Percentiles rank a stretch among this genome's conserved stretches.
phyloP scores from a whole-genome alignment of 2,888 invertebrate species.

The Sturmia bella region DNA sequence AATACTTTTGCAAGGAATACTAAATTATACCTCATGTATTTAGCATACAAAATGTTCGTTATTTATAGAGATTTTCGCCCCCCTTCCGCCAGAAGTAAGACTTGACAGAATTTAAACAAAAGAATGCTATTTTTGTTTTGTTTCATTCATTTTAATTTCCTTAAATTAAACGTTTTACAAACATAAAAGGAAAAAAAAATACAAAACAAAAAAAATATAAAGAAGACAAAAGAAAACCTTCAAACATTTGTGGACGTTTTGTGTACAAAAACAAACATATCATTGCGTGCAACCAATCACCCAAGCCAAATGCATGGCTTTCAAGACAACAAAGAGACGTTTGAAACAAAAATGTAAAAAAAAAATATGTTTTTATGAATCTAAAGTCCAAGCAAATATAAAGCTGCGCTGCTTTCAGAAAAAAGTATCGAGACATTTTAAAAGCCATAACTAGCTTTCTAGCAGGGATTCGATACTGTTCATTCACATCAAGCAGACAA shows the following conservation, averaged over 20 bases:
- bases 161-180: conserved; percentile 52
- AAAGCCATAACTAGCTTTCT: no score
- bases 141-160: conserved; percentile 43
- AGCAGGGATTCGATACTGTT: no score
- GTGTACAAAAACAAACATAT: background rate
- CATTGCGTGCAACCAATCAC: conserved; percentile 2
- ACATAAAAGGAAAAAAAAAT: conserved; percentile 14
- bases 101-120: conserved; percentile 47
- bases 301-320: conserved; percentile 17
- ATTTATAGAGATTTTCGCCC: background rate
- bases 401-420: no score
- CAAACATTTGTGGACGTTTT: conserved; percentile 23
- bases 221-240: conserved; percentile 31
- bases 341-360: background rate
- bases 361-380: background rate
- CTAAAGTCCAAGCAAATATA: conserved; percentile 5
- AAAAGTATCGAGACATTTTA: no score
- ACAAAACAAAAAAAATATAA: conserved; percentile 15
- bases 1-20: conserved; percentile 45
- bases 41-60: conserved; percentile 46
- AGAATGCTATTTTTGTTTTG: conserved; percentile 29
- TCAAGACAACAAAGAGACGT: conserved; percentile 40
- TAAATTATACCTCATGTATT: conserved; percentile 31
- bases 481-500: no score
- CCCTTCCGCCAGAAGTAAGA: conserved; percentile 2